Conservation (phyloP, 2,888 invertebrate species). For the Nephrotoma guestfalica region DNA sequence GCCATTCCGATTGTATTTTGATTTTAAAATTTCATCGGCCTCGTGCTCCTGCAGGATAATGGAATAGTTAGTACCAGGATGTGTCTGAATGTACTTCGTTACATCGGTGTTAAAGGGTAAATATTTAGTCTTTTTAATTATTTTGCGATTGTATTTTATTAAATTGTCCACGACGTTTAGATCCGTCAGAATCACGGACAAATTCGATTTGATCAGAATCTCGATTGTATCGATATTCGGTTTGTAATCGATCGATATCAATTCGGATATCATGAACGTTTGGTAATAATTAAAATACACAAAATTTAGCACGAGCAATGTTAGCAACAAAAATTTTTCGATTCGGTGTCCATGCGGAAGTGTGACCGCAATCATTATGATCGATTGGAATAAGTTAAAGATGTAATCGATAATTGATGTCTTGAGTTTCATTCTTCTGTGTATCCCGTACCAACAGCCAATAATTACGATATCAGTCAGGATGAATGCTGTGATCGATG, state of each 20-base stretch:
- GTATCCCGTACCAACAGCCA: not conserved
- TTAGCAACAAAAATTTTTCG: not conserved
- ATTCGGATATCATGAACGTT: not conserved
- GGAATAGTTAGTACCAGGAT: too few relatives aligned
- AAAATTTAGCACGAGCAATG: not conserved
- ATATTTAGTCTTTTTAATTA: not conserved
- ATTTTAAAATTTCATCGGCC: not conserved
- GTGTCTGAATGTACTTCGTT: too few relatives aligned
- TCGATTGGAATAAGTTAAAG: not conserved
- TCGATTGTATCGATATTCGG: not conserved
- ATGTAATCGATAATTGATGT: not conserved
- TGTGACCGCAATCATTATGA: not conserved
- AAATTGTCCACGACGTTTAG: too few relatives aligned
- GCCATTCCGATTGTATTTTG: not conserved
- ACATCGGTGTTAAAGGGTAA: not conserved
- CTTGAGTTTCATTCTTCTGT: too few relatives aligned
- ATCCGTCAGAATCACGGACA: too few relatives aligned
- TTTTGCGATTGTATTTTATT: too few relatives aligned
- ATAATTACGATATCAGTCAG: not conserved
- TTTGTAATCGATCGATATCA: not conserved
- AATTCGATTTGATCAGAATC: not conserved
- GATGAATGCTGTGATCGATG: not conserved
- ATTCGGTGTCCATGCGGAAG: not conserved
- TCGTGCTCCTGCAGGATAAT: too few relatives aligned
- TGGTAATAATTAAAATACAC: not conserved